phyloP scores from a whole-genome alignment of 2,113 vertebrate species.

The Gnathonemus longibarbis region DNA sequence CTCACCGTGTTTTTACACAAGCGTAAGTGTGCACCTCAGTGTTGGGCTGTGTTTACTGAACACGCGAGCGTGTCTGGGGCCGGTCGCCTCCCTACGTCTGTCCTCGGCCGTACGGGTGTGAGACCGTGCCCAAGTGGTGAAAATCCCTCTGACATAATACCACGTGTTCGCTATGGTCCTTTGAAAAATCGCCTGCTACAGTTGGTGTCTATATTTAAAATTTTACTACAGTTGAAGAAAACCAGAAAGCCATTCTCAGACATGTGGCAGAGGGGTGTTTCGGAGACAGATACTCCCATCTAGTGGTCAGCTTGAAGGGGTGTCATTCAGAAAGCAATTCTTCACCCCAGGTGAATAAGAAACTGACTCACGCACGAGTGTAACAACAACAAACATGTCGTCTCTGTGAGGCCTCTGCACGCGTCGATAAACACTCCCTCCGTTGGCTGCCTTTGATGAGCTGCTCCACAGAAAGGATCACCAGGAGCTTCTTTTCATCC shows the following conservation, averaged over 20 bases:
- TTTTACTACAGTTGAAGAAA: neutral
- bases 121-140: neutral
- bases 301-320: neutral
- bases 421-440: neutral
- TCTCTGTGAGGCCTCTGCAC: neutral
- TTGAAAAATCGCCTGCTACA: neutral
- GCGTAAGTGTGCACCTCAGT: neutral
- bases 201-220: neutral
- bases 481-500: neutral
- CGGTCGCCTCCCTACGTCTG: neutral
- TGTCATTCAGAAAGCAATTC: neutral
- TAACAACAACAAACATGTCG: neutral
- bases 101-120: neutral
- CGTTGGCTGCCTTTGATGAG: neutral
- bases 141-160: neutral
- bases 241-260: neutral
- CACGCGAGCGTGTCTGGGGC: neutral
- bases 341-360: neutral
- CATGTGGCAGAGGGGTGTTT: neutral
- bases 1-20: constrained; percentile 11
- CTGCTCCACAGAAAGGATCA: neutral
- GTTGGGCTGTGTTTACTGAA: neutral
- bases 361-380: neutral
- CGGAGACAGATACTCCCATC: constrained; percentile 12
- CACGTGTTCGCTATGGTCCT: neutral